phyloP scores from a whole-genome alignment of 1,140 invertebrate species.

The Radopholus similis region DNA sequence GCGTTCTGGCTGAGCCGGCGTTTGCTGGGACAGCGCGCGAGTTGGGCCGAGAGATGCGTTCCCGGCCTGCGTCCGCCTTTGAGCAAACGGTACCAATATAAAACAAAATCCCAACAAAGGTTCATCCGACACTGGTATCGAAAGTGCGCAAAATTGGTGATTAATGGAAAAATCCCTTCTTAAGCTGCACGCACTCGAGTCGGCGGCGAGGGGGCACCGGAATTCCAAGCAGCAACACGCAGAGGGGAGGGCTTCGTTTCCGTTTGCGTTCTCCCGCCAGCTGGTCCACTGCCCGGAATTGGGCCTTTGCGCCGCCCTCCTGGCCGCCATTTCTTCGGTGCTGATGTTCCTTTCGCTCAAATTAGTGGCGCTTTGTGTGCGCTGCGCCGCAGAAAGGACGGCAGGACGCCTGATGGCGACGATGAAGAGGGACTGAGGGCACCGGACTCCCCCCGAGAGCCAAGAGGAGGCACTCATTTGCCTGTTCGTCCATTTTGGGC shows the following conservation, averaged over 20 bases:
- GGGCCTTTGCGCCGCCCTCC: not conserved
- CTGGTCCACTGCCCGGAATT: not conserved
- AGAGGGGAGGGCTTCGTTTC: not conserved
- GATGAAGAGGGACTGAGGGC: too few species aligned
- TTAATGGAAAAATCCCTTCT: too few species aligned
- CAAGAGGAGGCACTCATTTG: too few species aligned
- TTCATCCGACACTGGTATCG: too few species aligned
- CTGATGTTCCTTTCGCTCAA: too few species aligned
- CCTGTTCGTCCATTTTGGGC: too few species aligned
- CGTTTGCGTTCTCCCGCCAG: not conserved
- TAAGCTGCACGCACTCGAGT: not conserved
- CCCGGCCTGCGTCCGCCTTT: slow-evolving; percentile 39
- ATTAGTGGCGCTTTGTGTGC: not conserved
- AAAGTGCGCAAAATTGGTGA: too few species aligned
- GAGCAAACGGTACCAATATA: slow-evolving; percentile 48
- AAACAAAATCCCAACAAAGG: too few species aligned
- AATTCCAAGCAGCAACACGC: not conserved
- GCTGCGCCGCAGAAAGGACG: too few species aligned
- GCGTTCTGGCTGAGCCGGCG: slow-evolving; percentile 12
- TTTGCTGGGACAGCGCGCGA: slow-evolving; percentile 40
- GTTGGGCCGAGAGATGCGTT: slow-evolving; percentile 42
- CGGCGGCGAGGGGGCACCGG: not conserved
- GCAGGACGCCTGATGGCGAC: too few species aligned
- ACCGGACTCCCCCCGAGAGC: too few species aligned
- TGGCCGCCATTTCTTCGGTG: not conserved